Evolutionary conservation across 2,797 vertebrate species (phyloP), one percentile per base, ranked within the genome.

Genomic region (Eremophila alpestris): DNA sequence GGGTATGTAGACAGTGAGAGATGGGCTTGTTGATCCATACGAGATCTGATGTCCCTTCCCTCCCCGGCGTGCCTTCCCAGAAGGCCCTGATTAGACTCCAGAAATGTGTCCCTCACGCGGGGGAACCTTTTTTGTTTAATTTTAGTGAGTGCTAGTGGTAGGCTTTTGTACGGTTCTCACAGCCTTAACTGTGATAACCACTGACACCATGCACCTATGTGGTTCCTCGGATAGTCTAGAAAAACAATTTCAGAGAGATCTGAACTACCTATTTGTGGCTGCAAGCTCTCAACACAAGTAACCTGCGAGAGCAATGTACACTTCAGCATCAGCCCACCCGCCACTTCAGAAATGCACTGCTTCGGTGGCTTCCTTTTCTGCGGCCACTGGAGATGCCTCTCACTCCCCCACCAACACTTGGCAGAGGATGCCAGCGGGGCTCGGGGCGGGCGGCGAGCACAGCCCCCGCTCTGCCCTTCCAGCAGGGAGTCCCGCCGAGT

Each of bases 301-400:
- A 14, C 49, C 46, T 29, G 23, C 0, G 3, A 27, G 4, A 62
- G n/a, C 27, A 20, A 15, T 0, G 13, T 16, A 10, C 4, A 2
- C 45, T 38, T 27, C 64, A 6, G 48, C 14, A 24, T 6, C 65
- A n/a, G 41, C 68, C 18, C 60, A 2, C 48, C 13, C 14, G 12
- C 26, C 45, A 19, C 3, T 32, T 58, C 64, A 13, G 32, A 34
- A 23, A 41, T 2, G 30, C 36, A 15, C 0, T 12, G 15, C 1
- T 51, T 30, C 15, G 0, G n/a, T 0, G 36, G 13, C n/a, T 59
- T 27, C n/a, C 27, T 32, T 22, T 36, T 22, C 26, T 21, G 48
- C 10, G 49, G 19, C 27, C 15, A 13, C 20, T 38, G 16, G 48
- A 49, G 22, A 52, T 2, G 21, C 32, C 27, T 22, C 51, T 21